Percentiles rank a stretch among this genome's conserved stretches.
phyloP scores from a whole-genome alignment of 2,888 invertebrate species.

The Pheosia tremula region DNA sequence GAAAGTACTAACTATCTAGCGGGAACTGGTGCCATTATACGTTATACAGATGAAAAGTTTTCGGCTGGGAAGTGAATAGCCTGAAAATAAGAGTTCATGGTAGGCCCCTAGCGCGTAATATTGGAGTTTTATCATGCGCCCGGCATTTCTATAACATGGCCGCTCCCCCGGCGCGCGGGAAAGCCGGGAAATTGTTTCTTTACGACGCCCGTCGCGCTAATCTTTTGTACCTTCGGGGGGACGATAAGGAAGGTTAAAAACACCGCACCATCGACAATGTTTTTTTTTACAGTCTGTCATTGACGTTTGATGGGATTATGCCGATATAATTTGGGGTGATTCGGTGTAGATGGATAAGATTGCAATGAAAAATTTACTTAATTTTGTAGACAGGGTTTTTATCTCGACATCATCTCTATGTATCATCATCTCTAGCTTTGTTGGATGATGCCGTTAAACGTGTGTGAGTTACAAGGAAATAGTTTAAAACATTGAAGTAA shows the following conservation, averaged over 20 bases:
- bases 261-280: slow-evolving; percentile 58
- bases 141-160: slow-evolving; percentile 66
- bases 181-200: slow-evolving; percentile 82
- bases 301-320: slow-evolving; percentile 68
- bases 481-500: no score
- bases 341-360: background rate
- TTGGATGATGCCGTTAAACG: no score
- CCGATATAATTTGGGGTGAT: slow-evolving; percentile 45
- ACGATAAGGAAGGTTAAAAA: slow-evolving; percentile 39
- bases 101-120: slow-evolving; percentile 39
- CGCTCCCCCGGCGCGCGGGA: slow-evolving; percentile 62
- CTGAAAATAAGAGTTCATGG: no score
- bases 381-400: background rate
- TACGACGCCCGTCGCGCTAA: slow-evolving; percentile 80
- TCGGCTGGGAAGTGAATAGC: no score
- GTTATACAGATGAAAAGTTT: no score
- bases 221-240: slow-evolving; percentile 54
- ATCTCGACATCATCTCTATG: background rate
- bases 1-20: no score
- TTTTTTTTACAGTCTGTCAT: slow-evolving; percentile 74
- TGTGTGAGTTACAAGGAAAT: no score
- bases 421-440: no score
- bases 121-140: slow-evolving; percentile 77
- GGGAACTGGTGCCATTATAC: no score
- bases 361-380: background rate